Conservation (phyloP, 2,113 vertebrate genomes). For the Equus quagga region DNA sequence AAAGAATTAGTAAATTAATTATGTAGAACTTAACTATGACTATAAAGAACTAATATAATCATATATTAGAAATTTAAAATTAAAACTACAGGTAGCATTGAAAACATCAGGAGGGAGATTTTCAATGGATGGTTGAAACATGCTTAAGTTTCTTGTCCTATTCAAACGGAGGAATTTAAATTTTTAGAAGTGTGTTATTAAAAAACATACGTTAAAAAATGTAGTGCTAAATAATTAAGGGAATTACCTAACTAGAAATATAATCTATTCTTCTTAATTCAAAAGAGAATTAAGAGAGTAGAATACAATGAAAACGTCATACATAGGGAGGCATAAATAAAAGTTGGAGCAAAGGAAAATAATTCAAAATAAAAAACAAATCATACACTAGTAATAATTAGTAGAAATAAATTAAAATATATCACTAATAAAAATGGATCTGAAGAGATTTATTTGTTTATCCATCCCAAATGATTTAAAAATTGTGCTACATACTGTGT, state of each 20-base stretch:
- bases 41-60: background rate
- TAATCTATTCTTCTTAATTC: background rate
- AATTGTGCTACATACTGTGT: background rate
- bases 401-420: background rate
- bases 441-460: background rate
- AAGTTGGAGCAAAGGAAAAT: background rate
- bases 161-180: background rate
- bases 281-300: background rate
- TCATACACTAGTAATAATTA: background rate
- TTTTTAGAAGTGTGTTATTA: background rate
- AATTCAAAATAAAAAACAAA: conserved; percentile 18
- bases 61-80: background rate
- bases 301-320: background rate
- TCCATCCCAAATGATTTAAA: background rate
- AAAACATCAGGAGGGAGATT: background rate
- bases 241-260: background rate
- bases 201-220: background rate
- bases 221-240: background rate
- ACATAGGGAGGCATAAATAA: background rate
- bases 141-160: background rate
- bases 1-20: background rate
- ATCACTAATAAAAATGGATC: background rate
- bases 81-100: background rate
- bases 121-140: background rate
- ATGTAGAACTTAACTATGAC: background rate